Evolutionary conservation across 1,140 invertebrate species (phyloP), one percentile per base, ranked within the genome.

Genomic region (Drosophila kohkoa): DNA sequence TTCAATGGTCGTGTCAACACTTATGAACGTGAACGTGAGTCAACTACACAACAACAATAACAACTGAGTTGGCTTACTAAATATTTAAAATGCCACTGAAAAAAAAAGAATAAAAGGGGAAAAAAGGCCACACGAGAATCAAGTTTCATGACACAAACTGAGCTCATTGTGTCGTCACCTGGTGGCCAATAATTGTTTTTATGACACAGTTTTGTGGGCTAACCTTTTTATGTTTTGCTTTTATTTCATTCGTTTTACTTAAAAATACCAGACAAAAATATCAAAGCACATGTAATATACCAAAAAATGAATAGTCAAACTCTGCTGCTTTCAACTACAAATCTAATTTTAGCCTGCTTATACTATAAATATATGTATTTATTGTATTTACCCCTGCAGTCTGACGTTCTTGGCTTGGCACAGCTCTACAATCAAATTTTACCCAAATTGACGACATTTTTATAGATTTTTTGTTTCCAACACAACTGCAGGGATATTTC

Each of bases 31-130:
- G n/a, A 30, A 30, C 57, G 13, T 38, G 30, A 38, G 8, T 13
- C 13, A 57, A 35, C 55, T 38, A 11, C 32, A n/a, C 32, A 45
- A 59, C 43, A 30, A 51, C 5, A 43, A 43, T n/a, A 13, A 10
- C 38, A 41, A 11, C 8, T 52, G 46, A 32, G 16, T 52, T 60
- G 58, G 38, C 63, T 55, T 88, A 70, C 25, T 89, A 83, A 88
- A 88, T 89, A 88, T 88, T 88, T 88, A 81, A 89, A 88, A 78
- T 67, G 68, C 69, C 72, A 73, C 48, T 64, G 16, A 57, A 79
- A 74, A 38, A 16, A 20, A 25, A 4, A 25, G 20, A 25, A 25
- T 25, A 3, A 25, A 41, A 55, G 55, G 57, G 43, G 54, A 10
- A 16, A 64, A 64, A 13, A 58, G n/a, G 54, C 48, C 49, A 65